Evolutionary conservation across 2,113 vertebrate species (phyloP), one percentile per base, ranked within the genome.

Genomic region (Phalacrocorax carbo): DNA sequence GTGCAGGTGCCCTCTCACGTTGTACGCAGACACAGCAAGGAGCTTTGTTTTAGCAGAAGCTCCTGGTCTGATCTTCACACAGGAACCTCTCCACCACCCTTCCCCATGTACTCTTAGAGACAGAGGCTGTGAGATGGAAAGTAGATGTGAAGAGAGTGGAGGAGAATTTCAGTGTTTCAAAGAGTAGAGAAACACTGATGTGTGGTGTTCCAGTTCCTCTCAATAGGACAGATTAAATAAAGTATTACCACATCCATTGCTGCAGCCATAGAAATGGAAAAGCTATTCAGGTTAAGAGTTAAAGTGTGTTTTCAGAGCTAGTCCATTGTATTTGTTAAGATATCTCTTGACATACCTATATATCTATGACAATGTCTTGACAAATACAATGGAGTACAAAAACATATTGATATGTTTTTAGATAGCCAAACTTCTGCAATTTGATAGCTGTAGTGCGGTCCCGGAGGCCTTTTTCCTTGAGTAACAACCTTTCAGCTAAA

Each of bases 391-490:
- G 69, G 52, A 60, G 30, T 36, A 34, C 25, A 69, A 40, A 40
- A n/a, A 0, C 1, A 2, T 19, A 23, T 21, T 3, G 13, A 14
- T n/a, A 58, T 6, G 10, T 77, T 75, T 72, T 55, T 38, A 77
- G 58, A 22, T 40, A 89, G 48, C 60, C 29, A 32, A 26, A 79
- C 15, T 73, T 66, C 58, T 90, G 86, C 72, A 5, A 2, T 46
- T 52, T 60, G 68, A 46, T 93, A 76, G 78, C 49, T 34, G 9
- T 9, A 19, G 29, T 40, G 3, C 42, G n/a, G 44, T 40, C 94
- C 64, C 44, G 27, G 55, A 40, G 49, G 30, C 69, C 60, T 86
- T 65, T 93, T 55, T 87, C 73, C 78, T 71, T 79, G 21, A 70
- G 23, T 71, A 6, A 57, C 76, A 40, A 5, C n/a, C 54, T 52